Conservation (phyloP, 2,888 invertebrate genomes). For the Carpatolechia fugitivella region DNA sequence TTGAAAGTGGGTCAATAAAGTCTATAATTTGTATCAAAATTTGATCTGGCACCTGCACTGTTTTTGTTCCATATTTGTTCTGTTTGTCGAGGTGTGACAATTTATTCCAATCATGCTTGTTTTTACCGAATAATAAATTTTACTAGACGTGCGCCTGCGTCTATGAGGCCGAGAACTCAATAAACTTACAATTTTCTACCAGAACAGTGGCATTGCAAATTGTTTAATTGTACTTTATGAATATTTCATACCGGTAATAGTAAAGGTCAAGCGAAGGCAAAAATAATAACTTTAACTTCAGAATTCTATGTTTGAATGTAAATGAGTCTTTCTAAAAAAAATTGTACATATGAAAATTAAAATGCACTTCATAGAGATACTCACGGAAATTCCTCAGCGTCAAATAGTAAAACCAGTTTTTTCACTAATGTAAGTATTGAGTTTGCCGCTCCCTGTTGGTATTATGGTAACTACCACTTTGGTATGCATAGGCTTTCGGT, state of each 20-base stretch:
- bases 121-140: background rate
- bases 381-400: too few relatives aligned
- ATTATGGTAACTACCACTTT: too few relatives aligned
- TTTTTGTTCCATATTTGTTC: background rate
- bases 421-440: too few relatives aligned
- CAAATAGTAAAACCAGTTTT: too few relatives aligned
- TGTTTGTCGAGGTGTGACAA: background rate
- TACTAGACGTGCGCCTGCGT: background rate
- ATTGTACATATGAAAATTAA: too few relatives aligned
- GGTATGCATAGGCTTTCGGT: too few relatives aligned
- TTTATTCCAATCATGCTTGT: background rate
- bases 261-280: constrained; percentile 57
- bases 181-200: constrained; percentile 29
- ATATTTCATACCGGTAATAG: constrained; percentile 55
- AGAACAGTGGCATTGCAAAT: constrained; percentile 50
- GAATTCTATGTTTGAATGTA: too few relatives aligned
- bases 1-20: too few relatives aligned
- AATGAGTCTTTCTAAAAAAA: background rate
- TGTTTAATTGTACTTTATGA: constrained; percentile 53
- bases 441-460: too few relatives aligned
- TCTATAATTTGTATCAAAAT: background rate
- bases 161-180: constrained; percentile 10
- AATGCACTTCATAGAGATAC: too few relatives aligned
- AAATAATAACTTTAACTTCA: constrained; percentile 30
- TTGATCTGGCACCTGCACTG: background rate